phyloP scores from a whole-genome alignment of 30 jellyfish, hydroid and myxozoan species.

The Chrysaora quinquecirrha region DNA sequence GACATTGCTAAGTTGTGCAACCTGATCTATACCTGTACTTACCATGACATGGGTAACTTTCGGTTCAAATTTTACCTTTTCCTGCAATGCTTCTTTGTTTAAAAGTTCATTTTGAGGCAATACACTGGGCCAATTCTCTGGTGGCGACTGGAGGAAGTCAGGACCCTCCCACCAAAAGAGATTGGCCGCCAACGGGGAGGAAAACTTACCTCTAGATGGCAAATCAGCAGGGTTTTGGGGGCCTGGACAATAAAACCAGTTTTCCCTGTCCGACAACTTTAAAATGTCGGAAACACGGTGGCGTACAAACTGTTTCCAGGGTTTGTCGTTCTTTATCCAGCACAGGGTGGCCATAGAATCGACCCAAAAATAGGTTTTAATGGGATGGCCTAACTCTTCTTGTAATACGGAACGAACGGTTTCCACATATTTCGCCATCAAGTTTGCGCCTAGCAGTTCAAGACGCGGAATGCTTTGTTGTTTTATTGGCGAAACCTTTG shows the following conservation, averaged over 20 bases:
- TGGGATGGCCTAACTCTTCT: conserved; percentile 29
- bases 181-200: not conserved
- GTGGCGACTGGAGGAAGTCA: conserved; percentile 19
- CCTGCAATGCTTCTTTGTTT: conserved; percentile 12
- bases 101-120: not conserved
- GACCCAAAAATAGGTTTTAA: conserved; percentile 60
- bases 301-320: conserved; percentile 58
- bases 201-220: conserved; percentile 42
- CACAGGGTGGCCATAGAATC: conserved; percentile 73
- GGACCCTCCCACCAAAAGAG: conserved; percentile 67
- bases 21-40: not conserved
- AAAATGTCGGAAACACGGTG: conserved; percentile 44
- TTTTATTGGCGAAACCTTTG: conserved; percentile 78
- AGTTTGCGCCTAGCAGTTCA: conserved; percentile 71
- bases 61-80: conserved; percentile 38
- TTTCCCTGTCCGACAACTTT: conserved; percentile 29
- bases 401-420: conserved; percentile 19
- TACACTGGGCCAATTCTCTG: conserved; percentile 45
- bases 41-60: conserved; percentile 34
- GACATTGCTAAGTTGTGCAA: not conserved
- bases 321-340: conserved; percentile 72
- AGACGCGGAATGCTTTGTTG: conserved; percentile 67
- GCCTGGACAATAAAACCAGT: conserved; percentile 65
- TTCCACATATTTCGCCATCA: conserved; percentile 55
- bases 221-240: conserved; percentile 61